These are phyloP conservation scores for Cotesia glomerata DNA, from an alignment of 1,140 invertebrate genomes.

Conservation along the genomic window DNA sequence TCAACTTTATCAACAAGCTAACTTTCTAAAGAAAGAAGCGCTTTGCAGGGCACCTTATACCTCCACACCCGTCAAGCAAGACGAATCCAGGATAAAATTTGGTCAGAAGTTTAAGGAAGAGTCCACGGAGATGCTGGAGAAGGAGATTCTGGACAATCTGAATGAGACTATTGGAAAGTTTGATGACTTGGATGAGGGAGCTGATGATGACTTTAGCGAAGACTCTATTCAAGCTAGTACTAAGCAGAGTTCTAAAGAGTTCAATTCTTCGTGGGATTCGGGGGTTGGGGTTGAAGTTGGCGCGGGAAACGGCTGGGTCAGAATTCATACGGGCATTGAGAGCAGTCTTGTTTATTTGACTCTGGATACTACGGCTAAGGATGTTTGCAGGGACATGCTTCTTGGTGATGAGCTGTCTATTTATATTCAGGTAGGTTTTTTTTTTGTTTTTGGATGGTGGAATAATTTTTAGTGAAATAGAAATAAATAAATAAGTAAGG, in stretches of 20 bases:
- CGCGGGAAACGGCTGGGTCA: constrained; percentile 65
- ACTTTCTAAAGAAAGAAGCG: constrained; percentile 24
- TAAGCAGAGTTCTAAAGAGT: constrained; percentile 5
- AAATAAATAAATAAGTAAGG: too few species aligned
- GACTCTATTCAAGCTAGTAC: constrained; percentile 50
- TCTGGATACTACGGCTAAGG: constrained; percentile 66
- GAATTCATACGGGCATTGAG: constrained; percentile 68
- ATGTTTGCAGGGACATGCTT: constrained; percentile 68
- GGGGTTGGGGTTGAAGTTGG: constrained; percentile 55
- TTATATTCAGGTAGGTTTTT: constrained; percentile 66
- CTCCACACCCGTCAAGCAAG: constrained; percentile 1
- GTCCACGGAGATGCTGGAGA: constrained; percentile 39
- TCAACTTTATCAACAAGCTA: constrained; percentile 21
- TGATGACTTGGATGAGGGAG: constrained; percentile 41
- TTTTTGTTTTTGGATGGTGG: too few species aligned
- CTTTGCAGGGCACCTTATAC: background rate
- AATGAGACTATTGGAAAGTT: constrained; percentile 56
- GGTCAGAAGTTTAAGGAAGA: background rate
- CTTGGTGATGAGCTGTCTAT: constrained; percentile 67
- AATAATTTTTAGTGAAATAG: too few species aligned
- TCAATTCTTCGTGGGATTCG: constrained; percentile 59
- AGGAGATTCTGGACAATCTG: constrained; percentile 50
- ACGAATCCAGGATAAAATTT: background rate
- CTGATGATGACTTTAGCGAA: constrained; percentile 46
- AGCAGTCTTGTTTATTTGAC: constrained; percentile 68